These are phyloP conservation scores for Dinoponera quadriceps DNA, from an alignment of 1,140 invertebrate species.

Conservation along the genomic window DNA sequence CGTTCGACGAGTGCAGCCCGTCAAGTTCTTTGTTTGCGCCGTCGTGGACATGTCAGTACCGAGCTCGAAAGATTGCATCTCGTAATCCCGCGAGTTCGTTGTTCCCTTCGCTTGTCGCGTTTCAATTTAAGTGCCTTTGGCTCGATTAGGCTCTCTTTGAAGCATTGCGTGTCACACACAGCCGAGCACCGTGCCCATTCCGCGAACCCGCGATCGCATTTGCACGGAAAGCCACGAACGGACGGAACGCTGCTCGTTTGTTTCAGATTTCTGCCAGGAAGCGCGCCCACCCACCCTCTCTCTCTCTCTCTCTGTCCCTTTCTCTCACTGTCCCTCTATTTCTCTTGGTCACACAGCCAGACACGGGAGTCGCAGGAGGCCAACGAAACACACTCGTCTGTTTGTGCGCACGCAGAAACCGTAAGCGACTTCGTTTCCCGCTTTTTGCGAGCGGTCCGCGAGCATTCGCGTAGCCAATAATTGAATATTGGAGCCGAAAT, in stretches of 20 bases:
- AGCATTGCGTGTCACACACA: constrained; percentile 56
- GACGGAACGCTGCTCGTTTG: constrained; percentile 65
- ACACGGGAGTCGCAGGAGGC: constrained; percentile 9
- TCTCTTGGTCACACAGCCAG: constrained; percentile 3
- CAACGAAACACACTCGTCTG: constrained; percentile 35
- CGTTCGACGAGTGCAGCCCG: neutral
- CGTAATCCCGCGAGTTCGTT: constrained; percentile 24
- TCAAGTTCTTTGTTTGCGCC: neutral
- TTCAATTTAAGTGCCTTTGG: constrained; percentile 55
- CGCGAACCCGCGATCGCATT: constrained; percentile 53
- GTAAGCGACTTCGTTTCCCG: constrained; percentile 73
- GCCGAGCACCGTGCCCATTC: constrained; percentile 37
- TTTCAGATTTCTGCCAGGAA: constrained; percentile 68
- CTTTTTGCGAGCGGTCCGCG: constrained; percentile 71
- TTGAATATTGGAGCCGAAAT: constrained; percentile 79
- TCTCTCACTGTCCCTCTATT: neutral
- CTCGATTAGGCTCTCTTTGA: constrained; percentile 53
- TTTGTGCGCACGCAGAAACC: constrained; percentile 69
- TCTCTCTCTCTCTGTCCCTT: neutral
- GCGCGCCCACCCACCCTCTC: constrained; percentile 4
- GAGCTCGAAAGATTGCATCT: constrained; percentile 19
- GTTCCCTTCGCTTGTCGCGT: constrained; percentile 29
- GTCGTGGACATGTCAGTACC: neutral
- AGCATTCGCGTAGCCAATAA: constrained; percentile 75
- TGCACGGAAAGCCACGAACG: constrained; percentile 55